These are phyloP conservation scores for Tetrax tetrax DNA, from an alignment of 2,113 vertebrate species.

Conservation along the genomic window DNA sequence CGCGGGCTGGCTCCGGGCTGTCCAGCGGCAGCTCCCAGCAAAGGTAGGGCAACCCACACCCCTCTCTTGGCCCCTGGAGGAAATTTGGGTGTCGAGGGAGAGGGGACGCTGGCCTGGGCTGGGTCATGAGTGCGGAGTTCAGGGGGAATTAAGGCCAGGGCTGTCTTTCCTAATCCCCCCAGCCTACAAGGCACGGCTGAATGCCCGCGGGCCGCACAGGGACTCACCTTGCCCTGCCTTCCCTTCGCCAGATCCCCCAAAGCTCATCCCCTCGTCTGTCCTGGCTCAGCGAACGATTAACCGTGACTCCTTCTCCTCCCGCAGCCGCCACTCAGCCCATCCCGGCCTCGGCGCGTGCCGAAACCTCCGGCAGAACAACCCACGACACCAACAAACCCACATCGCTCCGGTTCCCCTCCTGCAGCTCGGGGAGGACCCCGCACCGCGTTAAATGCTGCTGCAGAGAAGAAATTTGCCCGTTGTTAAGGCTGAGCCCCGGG, in stretches of 20 bases:
- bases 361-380: neutral
- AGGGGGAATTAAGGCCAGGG: accelerated
- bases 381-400: neutral
- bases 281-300: neutral
- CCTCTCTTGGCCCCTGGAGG: neutral
- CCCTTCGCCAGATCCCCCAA: neutral
- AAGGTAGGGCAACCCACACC: neutral
- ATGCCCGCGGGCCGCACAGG: neutral
- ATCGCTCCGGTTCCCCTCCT: neutral
- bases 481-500: neutral
- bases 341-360: accelerated
- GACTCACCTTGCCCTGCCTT: neutral
- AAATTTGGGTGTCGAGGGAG: neutral
- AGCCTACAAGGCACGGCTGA: neutral
- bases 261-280: accelerated
- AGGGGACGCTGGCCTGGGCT: neutral
- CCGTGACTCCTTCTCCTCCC: neutral
- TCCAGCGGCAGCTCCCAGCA: neutral
- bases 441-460: neutral
- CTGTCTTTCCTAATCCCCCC: neutral
- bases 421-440: neutral
- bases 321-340: neutral
- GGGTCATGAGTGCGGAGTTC: accelerated
- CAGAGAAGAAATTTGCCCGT: neutral
- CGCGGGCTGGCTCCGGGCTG: neutral